Evolutionary conservation across 2,888 invertebrate species (phyloP).

Genomic region (Beris chalybata): DNA sequence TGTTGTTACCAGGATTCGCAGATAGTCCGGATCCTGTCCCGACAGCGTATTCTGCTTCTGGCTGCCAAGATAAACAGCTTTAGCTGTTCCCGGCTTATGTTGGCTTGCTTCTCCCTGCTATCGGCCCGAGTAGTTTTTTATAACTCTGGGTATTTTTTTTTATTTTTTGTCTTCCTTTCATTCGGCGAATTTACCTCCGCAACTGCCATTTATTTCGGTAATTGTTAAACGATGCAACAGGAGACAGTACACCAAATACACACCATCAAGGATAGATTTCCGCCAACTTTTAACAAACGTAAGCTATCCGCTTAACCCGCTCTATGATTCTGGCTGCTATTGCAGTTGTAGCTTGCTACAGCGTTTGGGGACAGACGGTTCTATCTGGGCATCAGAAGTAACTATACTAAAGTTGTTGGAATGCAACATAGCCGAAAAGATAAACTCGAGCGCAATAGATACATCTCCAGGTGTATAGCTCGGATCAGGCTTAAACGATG

Average conservation of each 20-base stretch:
- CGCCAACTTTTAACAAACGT: neutral
- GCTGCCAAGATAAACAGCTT: constrained; percentile 19
- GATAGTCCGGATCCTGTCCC: neutral
- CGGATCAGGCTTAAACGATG: constrained; percentile 22
- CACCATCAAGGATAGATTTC: neutral
- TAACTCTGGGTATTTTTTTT: constrained; percentile 7
- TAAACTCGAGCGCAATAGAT: neutral
- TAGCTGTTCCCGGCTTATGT: constrained; percentile 5
- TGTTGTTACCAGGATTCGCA: constrained; percentile 14
- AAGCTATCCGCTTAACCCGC: constrained; percentile 8
- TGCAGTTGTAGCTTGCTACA: neutral
- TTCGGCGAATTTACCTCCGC: constrained; percentile 25
- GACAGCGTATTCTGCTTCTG: neutral
- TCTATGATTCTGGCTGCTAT: constrained; percentile 10
- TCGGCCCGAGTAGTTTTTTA: neutral
- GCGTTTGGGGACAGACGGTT: neutral
- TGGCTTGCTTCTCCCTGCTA: neutral
- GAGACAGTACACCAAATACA: constrained; percentile 24
- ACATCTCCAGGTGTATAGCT: constrained; percentile 5
- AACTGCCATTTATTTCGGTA: constrained; percentile 39
- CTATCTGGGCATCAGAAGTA: neutral
- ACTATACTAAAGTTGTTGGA: no score
- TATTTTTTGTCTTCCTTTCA: constrained; percentile 15
- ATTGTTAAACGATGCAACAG: constrained; percentile 41
- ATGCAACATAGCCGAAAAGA: no score